phyloP scores from a whole-genome alignment of 2,888 invertebrate genomes.

The Heliconius ismenius region DNA sequence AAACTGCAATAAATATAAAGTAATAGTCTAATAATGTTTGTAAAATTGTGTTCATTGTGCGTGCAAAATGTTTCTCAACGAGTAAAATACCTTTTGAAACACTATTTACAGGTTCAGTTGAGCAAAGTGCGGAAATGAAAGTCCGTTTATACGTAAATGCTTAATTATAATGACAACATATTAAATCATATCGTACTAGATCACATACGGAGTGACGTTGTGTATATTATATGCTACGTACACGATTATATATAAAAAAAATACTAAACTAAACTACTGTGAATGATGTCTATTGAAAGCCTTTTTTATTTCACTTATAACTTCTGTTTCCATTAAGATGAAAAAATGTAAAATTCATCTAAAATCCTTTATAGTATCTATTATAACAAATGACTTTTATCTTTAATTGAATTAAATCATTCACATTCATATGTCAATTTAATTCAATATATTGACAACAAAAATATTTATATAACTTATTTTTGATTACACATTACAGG shows the following conservation, averaged over 20 bases:
- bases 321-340: no score
- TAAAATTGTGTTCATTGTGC: constrained; percentile 34
- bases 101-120: constrained; percentile 31
- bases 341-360: no score
- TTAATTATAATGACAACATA: constrained; percentile 25
- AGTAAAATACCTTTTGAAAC: constrained; percentile 31
- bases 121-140: constrained; percentile 32
- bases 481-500: constrained; percentile 41
- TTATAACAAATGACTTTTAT: no score
- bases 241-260: not conserved
- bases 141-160: constrained; percentile 14
- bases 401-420: no score
- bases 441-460: not conserved
- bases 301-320: no score
- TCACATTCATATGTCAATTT: not conserved
- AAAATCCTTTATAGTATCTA: no score
- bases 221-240: not conserved
- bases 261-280: no score
- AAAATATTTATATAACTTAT: not conserved
- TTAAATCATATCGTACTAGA: constrained; percentile 4
- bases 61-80: constrained; percentile 34
- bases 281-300: no score
- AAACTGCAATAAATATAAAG: constrained; percentile 27
- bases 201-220: not conserved
- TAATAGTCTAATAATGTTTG: constrained; percentile 31